A percentile compares a stretch with the other conserved stretches of the same genome.
These are phyloP conservation scores for Lithodes maja DNA, from an alignment of 2,888 invertebrate species.

Conservation along the genomic window DNA sequence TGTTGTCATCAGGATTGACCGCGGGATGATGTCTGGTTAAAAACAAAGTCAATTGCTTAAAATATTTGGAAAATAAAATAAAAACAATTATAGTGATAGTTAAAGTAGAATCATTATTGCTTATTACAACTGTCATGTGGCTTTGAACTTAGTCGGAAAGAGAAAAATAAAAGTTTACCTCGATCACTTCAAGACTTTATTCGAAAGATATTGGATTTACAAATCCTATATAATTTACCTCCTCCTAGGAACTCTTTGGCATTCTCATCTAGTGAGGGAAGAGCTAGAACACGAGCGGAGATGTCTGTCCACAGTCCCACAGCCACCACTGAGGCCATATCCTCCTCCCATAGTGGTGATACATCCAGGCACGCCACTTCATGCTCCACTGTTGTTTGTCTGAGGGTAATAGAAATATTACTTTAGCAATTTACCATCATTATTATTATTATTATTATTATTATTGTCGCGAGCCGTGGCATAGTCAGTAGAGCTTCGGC, in stretches of 20 bases:
- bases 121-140: neutral
- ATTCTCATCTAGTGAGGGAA: slow-evolving; percentile 87
- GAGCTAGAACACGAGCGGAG: slow-evolving; percentile 87
- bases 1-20: slow-evolving; percentile 94
- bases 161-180: too few species aligned
- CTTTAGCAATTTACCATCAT: too few species aligned
- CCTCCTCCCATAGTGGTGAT: slow-evolving; percentile 81
- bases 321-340: slow-evolving; percentile 84
- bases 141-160: too few species aligned
- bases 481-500: too few species aligned
- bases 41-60: neutral
- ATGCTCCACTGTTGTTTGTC: slow-evolving; percentile 84
- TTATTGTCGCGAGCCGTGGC: too few species aligned
- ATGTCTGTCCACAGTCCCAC: slow-evolving; percentile 99
- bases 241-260: slow-evolving; percentile 93
- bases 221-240: slow-evolving; percentile 76
- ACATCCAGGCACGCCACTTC: slow-evolving; percentile 98
- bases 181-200: too few species aligned
- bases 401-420: slow-evolving; percentile 13
- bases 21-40: slow-evolving; percentile 91
- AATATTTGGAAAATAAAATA: neutral
- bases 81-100: neutral
- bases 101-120: neutral
- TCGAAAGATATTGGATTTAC: too few species aligned
- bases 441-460: too few species aligned